These are phyloP conservation scores for Polyommatus iphigenia DNA, from an alignment of 2,888 invertebrate species.

Conservation along the genomic window DNA sequence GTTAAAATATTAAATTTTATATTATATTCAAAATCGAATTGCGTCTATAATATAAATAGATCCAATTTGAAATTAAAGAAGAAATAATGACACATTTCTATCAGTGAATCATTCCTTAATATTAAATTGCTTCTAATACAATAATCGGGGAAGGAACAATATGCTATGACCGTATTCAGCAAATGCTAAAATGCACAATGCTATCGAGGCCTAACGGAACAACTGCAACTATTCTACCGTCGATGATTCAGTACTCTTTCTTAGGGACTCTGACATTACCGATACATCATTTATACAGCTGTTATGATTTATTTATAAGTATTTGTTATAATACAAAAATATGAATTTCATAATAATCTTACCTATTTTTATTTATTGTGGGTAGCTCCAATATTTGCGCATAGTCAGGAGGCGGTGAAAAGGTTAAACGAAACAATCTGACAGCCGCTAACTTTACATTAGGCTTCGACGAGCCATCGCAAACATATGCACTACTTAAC, in stretches of 20 bases:
- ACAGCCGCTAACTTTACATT: conserved; percentile 20
- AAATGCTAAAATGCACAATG: conserved; percentile 1
- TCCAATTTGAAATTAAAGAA: conserved; percentile 1
- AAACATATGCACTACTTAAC: conserved; percentile 48
- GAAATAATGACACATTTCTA: neutral
- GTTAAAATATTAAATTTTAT: neutral
- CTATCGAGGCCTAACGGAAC: neutral
- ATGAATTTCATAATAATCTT: conserved; percentile 29
- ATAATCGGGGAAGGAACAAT: neutral
- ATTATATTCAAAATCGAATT: neutral
- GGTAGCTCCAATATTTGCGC: conserved; percentile 25
- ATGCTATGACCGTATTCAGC: neutral
- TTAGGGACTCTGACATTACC: neutral
- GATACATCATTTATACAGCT: conserved; percentile 6
- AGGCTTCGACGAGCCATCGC: neutral
- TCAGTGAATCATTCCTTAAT: neutral
- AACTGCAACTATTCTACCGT: neutral
- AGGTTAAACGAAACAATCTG: conserved; percentile 1
- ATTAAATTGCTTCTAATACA: neutral
- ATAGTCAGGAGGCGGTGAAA: conserved; percentile 17
- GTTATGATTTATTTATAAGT: conserved; percentile 19
- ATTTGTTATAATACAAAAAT: conserved; percentile 26
- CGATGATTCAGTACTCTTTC: conserved; percentile 1
- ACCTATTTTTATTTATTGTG: neutral
- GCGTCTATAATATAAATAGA: neutral